Evolutionary conservation across 1,140 invertebrate species (phyloP), one percentile per base, ranked within the genome.

Genomic region (Drosophila paulistorum): DNA sequence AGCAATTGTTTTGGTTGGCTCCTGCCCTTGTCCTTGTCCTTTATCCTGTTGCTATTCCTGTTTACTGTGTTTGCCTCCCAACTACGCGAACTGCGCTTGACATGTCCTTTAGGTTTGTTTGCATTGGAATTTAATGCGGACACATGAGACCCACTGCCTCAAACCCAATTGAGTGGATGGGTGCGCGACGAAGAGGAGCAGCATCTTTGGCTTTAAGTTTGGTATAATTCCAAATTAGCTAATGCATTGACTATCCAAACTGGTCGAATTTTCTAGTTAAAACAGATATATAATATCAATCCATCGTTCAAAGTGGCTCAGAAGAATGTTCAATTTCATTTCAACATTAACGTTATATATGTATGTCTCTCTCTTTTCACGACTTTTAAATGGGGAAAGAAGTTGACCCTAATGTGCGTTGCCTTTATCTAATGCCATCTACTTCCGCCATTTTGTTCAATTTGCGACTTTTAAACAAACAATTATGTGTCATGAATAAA

Each of bases 401-500:
- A 1, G 45, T 33, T 26, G 10, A 5, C 33, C 37, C 14, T 7
- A 33, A n/a, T 23, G 45, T 9, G 45, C 45, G 45, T 51, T 23
- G 45, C 17, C 45, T 51, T 51, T 51, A 51, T 51, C 45, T 51
- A 51, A 51, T 51, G 45, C 9, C 45, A 51, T 51, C 45, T 23
- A 51, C 45, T 51, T 51, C 17, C 17, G 45, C 45, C 45, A 51
- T 51, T 51, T 51, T 51, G 45, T 77, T 77, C 74, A 65, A 70
- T 76, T 77, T 57, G 64, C 78, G 69, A 63, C 73, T 66, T 68
- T 85, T 85, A 73, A 73, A 66, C 70, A 77, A 87, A 89, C 80
- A 87, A 87, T 87, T 87, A 87, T 87, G 86, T 72, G 83, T 81
- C 74, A 87, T 87, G 83, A 87, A 87, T 87, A 87, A 87, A 87